These are phyloP conservation scores for Python bivittatus DNA, from an alignment of 2,113 vertebrate species.

Conservation along the genomic window DNA sequence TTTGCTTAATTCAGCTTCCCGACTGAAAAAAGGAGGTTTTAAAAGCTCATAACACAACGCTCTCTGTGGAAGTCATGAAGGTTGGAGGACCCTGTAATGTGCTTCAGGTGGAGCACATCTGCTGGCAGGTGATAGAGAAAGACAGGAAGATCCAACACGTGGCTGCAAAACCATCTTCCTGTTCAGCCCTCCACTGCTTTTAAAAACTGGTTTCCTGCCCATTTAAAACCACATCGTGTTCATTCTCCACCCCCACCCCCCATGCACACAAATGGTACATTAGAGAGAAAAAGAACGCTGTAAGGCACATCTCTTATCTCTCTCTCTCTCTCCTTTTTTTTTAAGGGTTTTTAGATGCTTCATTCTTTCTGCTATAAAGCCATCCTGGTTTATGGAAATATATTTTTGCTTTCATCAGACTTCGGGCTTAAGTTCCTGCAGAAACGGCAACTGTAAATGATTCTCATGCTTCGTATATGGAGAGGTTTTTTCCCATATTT, in stretches of 20 bases:
- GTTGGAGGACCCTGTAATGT: neutral
- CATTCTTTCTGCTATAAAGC: neutral
- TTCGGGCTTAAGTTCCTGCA: neutral
- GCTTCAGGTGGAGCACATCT: conserved; percentile 23
- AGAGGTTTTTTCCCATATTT: neutral
- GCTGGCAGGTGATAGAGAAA: conserved; percentile 3
- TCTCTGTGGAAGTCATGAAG: neutral
- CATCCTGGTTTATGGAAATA: neutral
- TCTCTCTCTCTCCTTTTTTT: neutral
- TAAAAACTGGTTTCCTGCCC: conserved; percentile 30
- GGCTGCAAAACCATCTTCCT: conserved; percentile 21
- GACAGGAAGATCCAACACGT: neutral
- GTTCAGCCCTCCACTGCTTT: neutral
- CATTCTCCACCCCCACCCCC: neutral
- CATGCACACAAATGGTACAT: neutral
- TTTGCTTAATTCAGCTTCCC: neutral
- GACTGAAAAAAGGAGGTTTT: neutral
- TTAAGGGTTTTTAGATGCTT: neutral
- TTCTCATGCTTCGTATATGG: neutral
- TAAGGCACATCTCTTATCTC: neutral
- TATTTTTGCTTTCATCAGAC: neutral
- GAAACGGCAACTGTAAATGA: neutral
- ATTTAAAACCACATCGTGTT: conserved; percentile 3
- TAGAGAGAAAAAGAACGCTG: neutral
- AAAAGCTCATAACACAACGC: neutral